Evolutionary conservation across 2,797 vertebrate genomes (phyloP).

Genomic region (Champsocephalus esox): DNA sequence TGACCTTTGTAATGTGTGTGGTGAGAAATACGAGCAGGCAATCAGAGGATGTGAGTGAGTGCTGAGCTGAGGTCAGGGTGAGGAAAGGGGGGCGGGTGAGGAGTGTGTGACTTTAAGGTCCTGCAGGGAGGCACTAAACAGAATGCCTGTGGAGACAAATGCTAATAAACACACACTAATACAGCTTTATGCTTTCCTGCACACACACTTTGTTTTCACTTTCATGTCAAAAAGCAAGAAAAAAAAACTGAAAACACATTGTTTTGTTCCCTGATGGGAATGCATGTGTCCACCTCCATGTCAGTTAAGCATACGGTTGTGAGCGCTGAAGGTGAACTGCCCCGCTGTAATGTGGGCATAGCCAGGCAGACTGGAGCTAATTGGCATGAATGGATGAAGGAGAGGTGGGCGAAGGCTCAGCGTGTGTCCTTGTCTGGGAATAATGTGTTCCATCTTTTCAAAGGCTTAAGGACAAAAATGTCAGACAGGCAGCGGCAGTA

Average conservation of each 20-base stretch:
- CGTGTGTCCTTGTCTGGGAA: slow-evolving; percentile 67
- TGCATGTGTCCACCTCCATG: slow-evolving; percentile 26
- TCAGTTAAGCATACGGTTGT: slow-evolving; percentile 28
- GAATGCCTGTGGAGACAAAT: slow-evolving; percentile 36
- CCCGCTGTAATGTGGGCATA: slow-evolving; percentile 34
- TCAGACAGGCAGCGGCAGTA: slow-evolving; percentile 46
- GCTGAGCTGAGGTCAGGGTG: slow-evolving; percentile 6
- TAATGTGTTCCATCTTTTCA: slow-evolving; percentile 71
- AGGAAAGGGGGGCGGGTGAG: slow-evolving; percentile 44
- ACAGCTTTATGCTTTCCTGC: slow-evolving; percentile 6
- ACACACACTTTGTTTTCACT: slow-evolving; percentile 2
- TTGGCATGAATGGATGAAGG: slow-evolving; percentile 65
- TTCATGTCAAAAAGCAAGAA: background rate
- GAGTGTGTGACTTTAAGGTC: slow-evolving; percentile 30
- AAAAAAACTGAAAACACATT: background rate
- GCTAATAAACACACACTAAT: slow-evolving; percentile 28
- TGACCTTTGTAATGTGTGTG: slow-evolving; percentile 12
- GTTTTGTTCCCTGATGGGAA: background rate
- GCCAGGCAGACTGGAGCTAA: slow-evolving; percentile 57
- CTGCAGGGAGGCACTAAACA: slow-evolving; percentile 35
- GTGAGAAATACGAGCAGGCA: slow-evolving; percentile 10
- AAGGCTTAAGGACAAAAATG: slow-evolving; percentile 55
- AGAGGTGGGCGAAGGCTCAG: slow-evolving; percentile 63
- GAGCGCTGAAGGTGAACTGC: slow-evolving; percentile 47
- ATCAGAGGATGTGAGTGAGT: slow-evolving; percentile 10